Conservation (phyloP, 2,888 invertebrate genomes). For the Adineta ricciae region DNA sequence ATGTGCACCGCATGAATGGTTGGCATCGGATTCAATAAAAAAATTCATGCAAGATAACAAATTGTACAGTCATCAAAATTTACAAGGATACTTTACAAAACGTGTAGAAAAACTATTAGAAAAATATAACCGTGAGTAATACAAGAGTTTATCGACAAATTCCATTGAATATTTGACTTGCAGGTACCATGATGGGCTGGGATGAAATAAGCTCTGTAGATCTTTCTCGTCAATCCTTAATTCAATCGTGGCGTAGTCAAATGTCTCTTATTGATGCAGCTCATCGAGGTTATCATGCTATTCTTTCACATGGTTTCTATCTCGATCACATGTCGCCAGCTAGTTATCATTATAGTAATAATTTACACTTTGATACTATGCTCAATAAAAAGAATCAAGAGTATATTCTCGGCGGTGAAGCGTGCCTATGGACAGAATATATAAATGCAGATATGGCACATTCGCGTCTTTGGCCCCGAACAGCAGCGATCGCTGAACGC, state of each 20-base stretch:
- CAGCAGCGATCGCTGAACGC: background rate
- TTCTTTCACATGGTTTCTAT: background rate
- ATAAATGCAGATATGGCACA: background rate
- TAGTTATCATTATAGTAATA: background rate
- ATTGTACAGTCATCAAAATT: background rate
- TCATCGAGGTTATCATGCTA: background rate
- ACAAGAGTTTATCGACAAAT: too few relatives aligned
- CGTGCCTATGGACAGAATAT: constrained; percentile 23
- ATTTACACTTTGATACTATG: background rate
- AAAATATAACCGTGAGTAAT: background rate
- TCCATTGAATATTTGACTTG: background rate
- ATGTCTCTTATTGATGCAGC: background rate
- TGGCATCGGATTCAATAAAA: background rate
- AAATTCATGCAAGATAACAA: background rate
- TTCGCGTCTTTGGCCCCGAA: background rate
- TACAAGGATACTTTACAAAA: background rate
- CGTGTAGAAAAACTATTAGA: background rate
- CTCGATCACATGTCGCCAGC: background rate
- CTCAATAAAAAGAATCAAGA: background rate
- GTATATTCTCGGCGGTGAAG: background rate
- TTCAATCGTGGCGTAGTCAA: background rate
- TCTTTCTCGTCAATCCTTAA: background rate
- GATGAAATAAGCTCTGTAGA: background rate
- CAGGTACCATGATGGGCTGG: background rate
- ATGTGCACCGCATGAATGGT: constrained; percentile 15